Percentiles rank a stretch among this genome's conserved stretches.
These are phyloP conservation scores for Scaeva pyrastri DNA, from an alignment of 2,888 invertebrate species.

Conservation along the genomic window DNA sequence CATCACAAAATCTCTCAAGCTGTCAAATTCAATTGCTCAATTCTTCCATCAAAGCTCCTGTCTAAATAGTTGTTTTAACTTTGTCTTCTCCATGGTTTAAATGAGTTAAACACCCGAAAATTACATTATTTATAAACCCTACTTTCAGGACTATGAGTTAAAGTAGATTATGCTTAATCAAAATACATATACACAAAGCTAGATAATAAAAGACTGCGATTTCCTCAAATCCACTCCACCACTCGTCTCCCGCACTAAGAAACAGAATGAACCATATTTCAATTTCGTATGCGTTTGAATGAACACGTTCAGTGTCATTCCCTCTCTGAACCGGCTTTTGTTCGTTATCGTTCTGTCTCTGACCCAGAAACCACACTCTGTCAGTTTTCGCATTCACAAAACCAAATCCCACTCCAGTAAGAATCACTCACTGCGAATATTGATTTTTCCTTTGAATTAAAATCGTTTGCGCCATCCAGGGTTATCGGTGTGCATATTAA, in stretches of 20 bases:
- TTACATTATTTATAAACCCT: neutral
- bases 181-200: neutral
- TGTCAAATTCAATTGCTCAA: too few species aligned
- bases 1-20: too few species aligned
- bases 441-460: conserved; percentile 64
- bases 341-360: conserved; percentile 38
- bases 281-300: conserved; percentile 39
- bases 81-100: too few species aligned
- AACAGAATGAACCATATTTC: conserved; percentile 39
- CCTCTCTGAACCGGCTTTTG: neutral
- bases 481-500: conserved; percentile 61
- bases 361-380: conserved; percentile 56
- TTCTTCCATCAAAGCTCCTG: too few species aligned
- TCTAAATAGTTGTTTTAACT: too few species aligned
- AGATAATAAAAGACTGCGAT: conserved; percentile 25
- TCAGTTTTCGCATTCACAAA: conserved; percentile 40
- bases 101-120: too few species aligned
- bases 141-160: conserved; percentile 5
- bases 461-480: conserved; percentile 57
- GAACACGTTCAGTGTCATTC: conserved; percentile 41
- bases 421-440: conserved; percentile 47
- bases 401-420: neutral
- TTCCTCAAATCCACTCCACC: conserved; percentile 38
- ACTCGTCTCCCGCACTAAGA: neutral
- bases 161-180: conserved; percentile 15